Evolutionary conservation across 2,888 invertebrate species (phyloP), one percentile per base, ranked within the genome.

Genomic region (Limnephilus marmoratus): DNA sequence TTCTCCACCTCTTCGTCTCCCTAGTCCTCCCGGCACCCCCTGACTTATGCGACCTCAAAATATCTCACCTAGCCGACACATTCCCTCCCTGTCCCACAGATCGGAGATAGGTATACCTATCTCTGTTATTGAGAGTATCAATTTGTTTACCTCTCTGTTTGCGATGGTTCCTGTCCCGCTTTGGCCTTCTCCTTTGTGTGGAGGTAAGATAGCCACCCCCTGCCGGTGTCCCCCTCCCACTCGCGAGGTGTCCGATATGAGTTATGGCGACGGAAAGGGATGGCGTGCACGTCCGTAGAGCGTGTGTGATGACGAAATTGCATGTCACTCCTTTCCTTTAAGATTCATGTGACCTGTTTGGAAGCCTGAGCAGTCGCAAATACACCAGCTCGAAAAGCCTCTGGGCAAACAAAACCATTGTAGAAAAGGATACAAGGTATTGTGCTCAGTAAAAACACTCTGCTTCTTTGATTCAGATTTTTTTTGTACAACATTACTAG

Each of bases 221-320:
- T 88, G 80, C 91, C 83, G 90, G 91, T 85, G 87, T 92, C 90
- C 93, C 92, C 90, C 93, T 92, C 93, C 93, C 93, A 83, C 93
- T 85, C 86, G 91, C 92, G 92, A 83, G 91, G 95, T 95, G 94
- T 95, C 94, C 94, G 95, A 95, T 95, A 95, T 95, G 95, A 95
- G 95, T 95, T 95, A 95, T 95, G 95, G 95, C 94, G 94, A 94
- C 95, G 95, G 94, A 93, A 95, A 94, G 95, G 95, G 95, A 95
- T 95, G 95, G 95, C 95, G 95, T 95, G 93, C 93, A 93, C 93
- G 93, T 93, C 93, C 93, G 83, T 87, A 41, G 94, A 95, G 95
- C 94, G 95, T 95, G 95, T 95, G 95, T 95, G 95, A 95, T 95
- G 95, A 95, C 95, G 94, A 95, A 95, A 95, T 95, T 94, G 95